Conservation (phyloP, 2,888 invertebrate genomes). For the Nemotelus pantherinus region DNA sequence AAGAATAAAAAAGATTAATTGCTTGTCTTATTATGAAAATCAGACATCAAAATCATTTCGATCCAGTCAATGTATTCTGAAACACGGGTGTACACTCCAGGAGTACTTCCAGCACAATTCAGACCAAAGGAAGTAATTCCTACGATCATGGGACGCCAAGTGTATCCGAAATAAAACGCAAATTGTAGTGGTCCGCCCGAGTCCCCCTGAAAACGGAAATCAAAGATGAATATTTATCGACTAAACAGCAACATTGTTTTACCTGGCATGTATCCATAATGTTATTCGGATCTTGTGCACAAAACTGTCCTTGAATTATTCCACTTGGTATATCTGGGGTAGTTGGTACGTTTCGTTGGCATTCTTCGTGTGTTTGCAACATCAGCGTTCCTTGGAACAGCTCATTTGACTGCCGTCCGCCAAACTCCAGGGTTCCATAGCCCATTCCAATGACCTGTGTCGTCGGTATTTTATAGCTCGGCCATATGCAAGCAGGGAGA, state of each 20-base stretch:
- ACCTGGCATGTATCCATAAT: constrained; percentile 53
- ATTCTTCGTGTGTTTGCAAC: constrained; percentile 27
- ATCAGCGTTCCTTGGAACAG: constrained; percentile 54
- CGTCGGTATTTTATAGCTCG: background rate
- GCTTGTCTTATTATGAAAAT: constrained; percentile 23
- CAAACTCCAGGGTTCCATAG: constrained; percentile 50
- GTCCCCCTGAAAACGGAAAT: constrained; percentile 54
- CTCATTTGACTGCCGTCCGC: constrained; percentile 47
- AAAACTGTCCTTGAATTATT: constrained; percentile 56
- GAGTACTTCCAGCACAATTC: constrained; percentile 47
- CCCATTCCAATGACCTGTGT: constrained; percentile 49
- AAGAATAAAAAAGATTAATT: too few species aligned
- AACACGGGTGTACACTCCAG: constrained; percentile 51
- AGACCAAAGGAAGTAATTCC: constrained; percentile 53
- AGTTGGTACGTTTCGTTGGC: constrained; percentile 29
- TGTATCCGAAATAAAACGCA: constrained; percentile 30
- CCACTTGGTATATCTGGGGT: constrained; percentile 51
- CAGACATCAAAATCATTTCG: constrained; percentile 12
- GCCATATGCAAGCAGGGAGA: constrained; percentile 41
- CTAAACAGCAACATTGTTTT: background rate
- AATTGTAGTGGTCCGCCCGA: constrained; percentile 52
- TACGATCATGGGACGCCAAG: constrained; percentile 47
- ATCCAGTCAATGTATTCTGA: constrained; percentile 37
- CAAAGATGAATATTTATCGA: background rate
- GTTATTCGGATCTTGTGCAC: constrained; percentile 55